Evolutionary conservation across 2,888 invertebrate genomes (phyloP).

Genomic region (Ethmia dodecea): DNA sequence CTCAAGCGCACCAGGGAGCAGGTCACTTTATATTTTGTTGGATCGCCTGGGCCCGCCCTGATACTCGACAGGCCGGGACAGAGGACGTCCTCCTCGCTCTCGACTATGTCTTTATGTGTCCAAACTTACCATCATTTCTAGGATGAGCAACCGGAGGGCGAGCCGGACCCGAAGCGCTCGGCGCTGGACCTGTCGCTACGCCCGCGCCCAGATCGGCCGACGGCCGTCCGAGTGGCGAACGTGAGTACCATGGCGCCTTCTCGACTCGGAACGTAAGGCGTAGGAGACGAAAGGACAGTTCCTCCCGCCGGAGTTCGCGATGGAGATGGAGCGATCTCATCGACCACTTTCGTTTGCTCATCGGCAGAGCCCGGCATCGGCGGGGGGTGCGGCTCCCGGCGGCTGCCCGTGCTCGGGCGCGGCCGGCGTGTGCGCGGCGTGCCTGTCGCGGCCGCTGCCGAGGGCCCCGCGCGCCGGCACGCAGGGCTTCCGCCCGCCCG

Average conservation of each 20-base stretch:
- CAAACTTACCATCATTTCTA: too few species aligned
- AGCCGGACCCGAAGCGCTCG: constrained; percentile 42
- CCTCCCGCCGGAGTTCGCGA: too few species aligned
- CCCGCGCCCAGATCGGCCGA: constrained; percentile 4
- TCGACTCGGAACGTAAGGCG: too few species aligned
- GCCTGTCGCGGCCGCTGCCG: constrained; percentile 80
- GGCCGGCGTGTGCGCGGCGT: constrained; percentile 79
- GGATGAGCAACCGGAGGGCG: background rate
- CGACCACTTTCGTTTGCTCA: too few species aligned
- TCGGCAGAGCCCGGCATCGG: constrained; percentile 3
- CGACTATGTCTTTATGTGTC: too few species aligned
- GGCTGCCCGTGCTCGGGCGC: constrained; percentile 80
- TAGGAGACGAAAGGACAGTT: too few species aligned
- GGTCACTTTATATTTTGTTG: constrained; percentile 19
- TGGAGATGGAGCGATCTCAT: too few species aligned
- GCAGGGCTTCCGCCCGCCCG: constrained; percentile 93
- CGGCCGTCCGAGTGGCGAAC: too few species aligned
- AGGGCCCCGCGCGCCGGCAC: constrained; percentile 91
- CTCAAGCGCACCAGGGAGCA: constrained; percentile 39
- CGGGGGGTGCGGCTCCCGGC: constrained; percentile 77
- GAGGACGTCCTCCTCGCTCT: too few species aligned
- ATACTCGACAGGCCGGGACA: too few species aligned
- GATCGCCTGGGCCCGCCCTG: background rate
- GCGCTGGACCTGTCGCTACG: constrained; percentile 47
- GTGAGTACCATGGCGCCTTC: too few species aligned